Percentiles rank a stretch among this genome's conserved stretches.
Evolutionary conservation across 1,140 invertebrate genomes (phyloP).

Genomic region (Octopus sinensis): DNA sequence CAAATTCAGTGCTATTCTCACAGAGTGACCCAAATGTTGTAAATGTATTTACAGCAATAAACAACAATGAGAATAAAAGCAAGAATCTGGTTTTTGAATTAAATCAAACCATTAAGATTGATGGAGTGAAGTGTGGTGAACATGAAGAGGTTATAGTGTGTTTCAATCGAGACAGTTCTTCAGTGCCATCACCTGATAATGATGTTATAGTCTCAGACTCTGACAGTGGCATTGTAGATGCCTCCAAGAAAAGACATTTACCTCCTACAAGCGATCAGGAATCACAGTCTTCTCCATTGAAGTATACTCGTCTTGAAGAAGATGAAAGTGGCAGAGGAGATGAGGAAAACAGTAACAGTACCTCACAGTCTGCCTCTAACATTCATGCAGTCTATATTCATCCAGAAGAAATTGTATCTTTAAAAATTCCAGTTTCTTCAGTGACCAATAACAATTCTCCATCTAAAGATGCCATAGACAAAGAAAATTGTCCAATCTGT

Average conservation of each 20-base stretch:
- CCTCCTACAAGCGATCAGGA: neutral
- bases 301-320: neutral
- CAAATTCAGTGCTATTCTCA: neutral
- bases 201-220: slow-evolving; percentile 10
- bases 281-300: neutral
- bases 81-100: neutral
- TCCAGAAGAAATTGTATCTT: neutral
- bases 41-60: slow-evolving; percentile 39
- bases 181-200: slow-evolving; percentile 1
- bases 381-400: slow-evolving; percentile 5
- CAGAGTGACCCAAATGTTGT: slow-evolving; percentile 33
- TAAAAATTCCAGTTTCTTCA: neutral
- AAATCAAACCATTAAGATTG: neutral
- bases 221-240: neutral
- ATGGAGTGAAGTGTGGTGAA: neutral
- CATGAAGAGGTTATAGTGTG: neutral
- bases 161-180: neutral
- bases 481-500: slow-evolving; percentile 7
- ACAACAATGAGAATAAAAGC: neutral
- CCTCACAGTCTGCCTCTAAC: neutral
- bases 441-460: no score
- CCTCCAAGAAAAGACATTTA: neutral
- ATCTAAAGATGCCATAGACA: no score
- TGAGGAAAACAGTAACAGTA: neutral
- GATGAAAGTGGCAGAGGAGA: neutral